These are phyloP conservation scores for Rhagonycha fulva DNA, from an alignment of 2,888 invertebrate genomes.

Conservation along the genomic window DNA sequence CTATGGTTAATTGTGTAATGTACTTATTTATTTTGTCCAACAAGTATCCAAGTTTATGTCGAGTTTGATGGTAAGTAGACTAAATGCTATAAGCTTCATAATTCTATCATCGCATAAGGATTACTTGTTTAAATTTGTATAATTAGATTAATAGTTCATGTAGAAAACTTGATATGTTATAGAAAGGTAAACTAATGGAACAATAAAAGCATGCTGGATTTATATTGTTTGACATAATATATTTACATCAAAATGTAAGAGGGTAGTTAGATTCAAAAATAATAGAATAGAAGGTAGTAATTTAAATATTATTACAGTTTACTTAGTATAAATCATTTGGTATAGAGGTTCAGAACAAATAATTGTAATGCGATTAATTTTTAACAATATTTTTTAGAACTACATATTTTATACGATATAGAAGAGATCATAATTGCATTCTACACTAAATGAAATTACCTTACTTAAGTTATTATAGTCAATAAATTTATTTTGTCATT, in stretches of 20 bases:
- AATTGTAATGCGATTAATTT: too few species aligned
- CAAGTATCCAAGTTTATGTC: not conserved
- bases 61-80: not conserved
- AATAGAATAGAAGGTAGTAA: not conserved
- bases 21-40: not conserved
- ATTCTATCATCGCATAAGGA: not conserved
- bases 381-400: too few species aligned
- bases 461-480: too few species aligned
- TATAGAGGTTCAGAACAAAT: too few species aligned
- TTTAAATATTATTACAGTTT: not conserved
- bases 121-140: constrained; percentile 12
- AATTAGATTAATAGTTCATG: constrained; percentile 14
- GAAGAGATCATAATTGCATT: too few species aligned
- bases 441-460: too few species aligned
- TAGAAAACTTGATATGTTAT: constrained; percentile 15
- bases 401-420: too few species aligned
- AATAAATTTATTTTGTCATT: too few species aligned
- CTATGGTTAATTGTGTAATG: not conserved
- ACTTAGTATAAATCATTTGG: too few species aligned
- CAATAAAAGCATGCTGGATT: constrained; percentile 15
- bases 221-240: not conserved
- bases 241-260: constrained; percentile 8
- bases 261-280: not conserved
- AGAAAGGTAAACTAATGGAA: constrained; percentile 14
- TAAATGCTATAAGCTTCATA: not conserved